Conservation (phyloP, 1,140 invertebrate species). For the Lycorma delicatula region DNA sequence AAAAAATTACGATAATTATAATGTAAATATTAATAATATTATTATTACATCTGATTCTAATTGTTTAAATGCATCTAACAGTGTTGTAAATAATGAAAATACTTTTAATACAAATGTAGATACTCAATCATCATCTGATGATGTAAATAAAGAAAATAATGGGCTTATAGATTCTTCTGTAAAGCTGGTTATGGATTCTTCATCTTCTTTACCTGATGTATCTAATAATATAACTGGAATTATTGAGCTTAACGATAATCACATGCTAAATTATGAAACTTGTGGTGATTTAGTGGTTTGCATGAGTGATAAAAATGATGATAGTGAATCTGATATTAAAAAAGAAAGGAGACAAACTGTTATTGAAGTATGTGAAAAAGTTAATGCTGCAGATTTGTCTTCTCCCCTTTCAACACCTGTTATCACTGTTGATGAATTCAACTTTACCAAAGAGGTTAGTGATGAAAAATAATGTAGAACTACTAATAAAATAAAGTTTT, state of each 20-base stretch:
- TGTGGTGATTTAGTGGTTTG: no score
- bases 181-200: neutral
- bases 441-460: slow-evolving; percentile 13
- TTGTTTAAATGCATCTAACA: neutral
- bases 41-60: no score
- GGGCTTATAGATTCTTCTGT: neutral
- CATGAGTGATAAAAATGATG: neutral
- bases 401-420: slow-evolving; percentile 33
- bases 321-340: slow-evolving; percentile 1
- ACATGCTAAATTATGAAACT: no score
- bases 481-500: no score
- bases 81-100: neutral
- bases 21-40: no score
- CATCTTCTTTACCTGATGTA: neutral
- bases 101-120: neutral
- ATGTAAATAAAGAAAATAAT: neutral
- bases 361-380: slow-evolving; percentile 39
- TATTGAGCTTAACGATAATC: no score
- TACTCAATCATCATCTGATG: neutral
- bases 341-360: slow-evolving; percentile 32
- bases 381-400: slow-evolving; percentile 25
- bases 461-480: no score
- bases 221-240: neutral
- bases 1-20: no score
- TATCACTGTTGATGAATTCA: slow-evolving; percentile 33